Conservation (phyloP, 2,888 invertebrate genomes). For the Himalopsyche japonica region DNA sequence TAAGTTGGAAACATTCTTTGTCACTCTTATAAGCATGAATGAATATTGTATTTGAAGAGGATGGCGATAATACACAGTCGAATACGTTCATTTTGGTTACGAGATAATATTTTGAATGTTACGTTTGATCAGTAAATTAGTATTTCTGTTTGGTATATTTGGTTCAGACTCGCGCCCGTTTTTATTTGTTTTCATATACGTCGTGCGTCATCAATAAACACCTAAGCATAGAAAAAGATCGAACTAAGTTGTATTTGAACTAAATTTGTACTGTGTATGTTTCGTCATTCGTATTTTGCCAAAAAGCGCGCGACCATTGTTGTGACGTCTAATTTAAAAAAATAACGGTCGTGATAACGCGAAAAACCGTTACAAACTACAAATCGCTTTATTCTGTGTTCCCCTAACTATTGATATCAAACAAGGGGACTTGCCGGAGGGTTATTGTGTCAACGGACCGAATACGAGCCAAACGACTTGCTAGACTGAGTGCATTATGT, state of each 20-base stretch:
- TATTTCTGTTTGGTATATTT: not conserved
- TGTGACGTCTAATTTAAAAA: not conserved
- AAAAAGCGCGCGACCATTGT: not conserved
- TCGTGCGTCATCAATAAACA: not conserved
- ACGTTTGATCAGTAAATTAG: not conserved
- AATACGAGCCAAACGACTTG: not conserved
- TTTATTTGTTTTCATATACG: not conserved
- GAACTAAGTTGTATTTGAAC: not conserved
- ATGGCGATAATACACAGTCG: not conserved
- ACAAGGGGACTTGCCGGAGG: constrained; percentile 23
- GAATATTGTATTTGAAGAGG: not conserved
- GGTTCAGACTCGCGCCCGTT: not conserved
- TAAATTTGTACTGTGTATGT: too few species aligned
- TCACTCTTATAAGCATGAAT: not conserved
- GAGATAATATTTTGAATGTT: not conserved
- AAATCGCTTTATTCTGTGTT: constrained; percentile 1
- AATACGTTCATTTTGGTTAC: not conserved
- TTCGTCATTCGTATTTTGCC: too few species aligned
- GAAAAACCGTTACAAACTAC: constrained; percentile 26
- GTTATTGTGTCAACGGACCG: constrained; percentile 28
- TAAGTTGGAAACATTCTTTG: not conserved
- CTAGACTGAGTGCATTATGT: not conserved
- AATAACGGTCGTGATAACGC: constrained; percentile 31
- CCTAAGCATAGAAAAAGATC: not conserved
- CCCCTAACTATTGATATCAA: not conserved